A percentile compares a stretch with the other conserved stretches of the same genome.
phyloP scores from a whole-genome alignment of 2,888 invertebrate species.

The Odontocolon sp. region DNA sequence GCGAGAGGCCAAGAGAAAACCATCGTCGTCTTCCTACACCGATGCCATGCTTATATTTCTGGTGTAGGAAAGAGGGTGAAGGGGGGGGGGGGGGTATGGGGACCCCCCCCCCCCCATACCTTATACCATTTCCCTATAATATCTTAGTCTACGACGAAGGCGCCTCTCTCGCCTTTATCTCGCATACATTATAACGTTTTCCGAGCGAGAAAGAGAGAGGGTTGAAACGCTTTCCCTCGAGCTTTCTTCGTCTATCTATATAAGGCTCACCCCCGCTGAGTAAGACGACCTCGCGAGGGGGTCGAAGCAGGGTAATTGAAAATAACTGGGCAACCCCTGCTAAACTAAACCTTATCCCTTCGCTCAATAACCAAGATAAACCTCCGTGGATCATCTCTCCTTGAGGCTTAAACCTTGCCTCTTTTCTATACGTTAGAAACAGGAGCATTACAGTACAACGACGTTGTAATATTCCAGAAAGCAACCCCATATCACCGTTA shows the following conservation, averaged over 20 bases:
- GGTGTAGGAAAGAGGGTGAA: slow-evolving; percentile 16
- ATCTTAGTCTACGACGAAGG: slow-evolving; percentile 79
- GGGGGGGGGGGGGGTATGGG: neutral
- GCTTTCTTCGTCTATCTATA: slow-evolving; percentile 36
- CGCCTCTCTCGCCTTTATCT: slow-evolving; percentile 79
- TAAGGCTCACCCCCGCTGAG: slow-evolving; percentile 16
- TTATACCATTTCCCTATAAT: slow-evolving; percentile 80
- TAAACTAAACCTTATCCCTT: slow-evolving; percentile 73
- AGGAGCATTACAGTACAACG: slow-evolving; percentile 5
- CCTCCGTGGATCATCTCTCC: slow-evolving; percentile 75
- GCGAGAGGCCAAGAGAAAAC: slow-evolving; percentile 46
- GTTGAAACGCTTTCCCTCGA: slow-evolving; percentile 23
- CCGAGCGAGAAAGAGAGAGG: slow-evolving; percentile 61
- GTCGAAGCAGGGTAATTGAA: slow-evolving; percentile 78
- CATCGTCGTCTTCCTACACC: slow-evolving; percentile 40
- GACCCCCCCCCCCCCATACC: slow-evolving; percentile 34
- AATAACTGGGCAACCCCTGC: slow-evolving; percentile 77
- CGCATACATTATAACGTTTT: slow-evolving; percentile 79
- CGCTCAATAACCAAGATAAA: slow-evolving; percentile 75
- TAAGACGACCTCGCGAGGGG: slow-evolving; percentile 63
- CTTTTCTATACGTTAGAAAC: slow-evolving; percentile 4
- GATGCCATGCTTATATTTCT: neutral
- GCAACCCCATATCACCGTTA: slow-evolving; percentile 25
- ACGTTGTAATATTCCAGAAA: slow-evolving; percentile 37
- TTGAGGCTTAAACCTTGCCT: slow-evolving; percentile 52